Conservation (phyloP, 2,888 invertebrate genomes). For the Archips crataeganus region DNA sequence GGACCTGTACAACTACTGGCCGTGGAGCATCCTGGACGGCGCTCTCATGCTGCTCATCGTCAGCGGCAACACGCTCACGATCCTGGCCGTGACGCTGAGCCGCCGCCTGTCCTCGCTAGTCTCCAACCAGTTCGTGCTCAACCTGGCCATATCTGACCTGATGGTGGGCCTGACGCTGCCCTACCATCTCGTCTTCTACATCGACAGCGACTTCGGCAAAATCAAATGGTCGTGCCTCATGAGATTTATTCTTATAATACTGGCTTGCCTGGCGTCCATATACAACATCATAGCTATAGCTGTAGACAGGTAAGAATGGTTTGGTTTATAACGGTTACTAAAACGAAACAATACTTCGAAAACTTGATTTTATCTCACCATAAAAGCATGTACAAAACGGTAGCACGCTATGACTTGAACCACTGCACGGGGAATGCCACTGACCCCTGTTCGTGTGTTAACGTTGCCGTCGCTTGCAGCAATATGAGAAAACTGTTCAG, state of each 20-base stretch:
- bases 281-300: slow-evolving; percentile 92
- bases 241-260: slow-evolving; percentile 90
- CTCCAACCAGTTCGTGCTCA: slow-evolving; percentile 92
- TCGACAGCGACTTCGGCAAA: slow-evolving; percentile 86
- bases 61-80: slow-evolving; percentile 91
- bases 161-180: slow-evolving; percentile 92
- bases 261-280: slow-evolving; percentile 92
- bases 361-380: slow-evolving; percentile 21
- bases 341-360: slow-evolving; percentile 6
- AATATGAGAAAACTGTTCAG: slow-evolving; percentile 27
- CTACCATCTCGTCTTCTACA: slow-evolving; percentile 92
- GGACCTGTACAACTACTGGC: slow-evolving; percentile 80
- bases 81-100: slow-evolving; percentile 90
- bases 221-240: slow-evolving; percentile 88
- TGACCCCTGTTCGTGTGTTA: slow-evolving; percentile 35
- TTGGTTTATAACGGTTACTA: slow-evolving; percentile 31
- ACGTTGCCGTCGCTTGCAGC: slow-evolving; percentile 14
- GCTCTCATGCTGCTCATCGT: slow-evolving; percentile 88
- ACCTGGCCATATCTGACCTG: slow-evolving; percentile 92
- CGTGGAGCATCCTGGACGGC: slow-evolving; percentile 89
- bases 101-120: slow-evolving; percentile 89
- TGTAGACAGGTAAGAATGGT: slow-evolving; percentile 86
- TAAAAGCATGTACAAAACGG: slow-evolving; percentile 19
- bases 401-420: slow-evolving; percentile 32
- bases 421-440: slow-evolving; percentile 27